Conservation (phyloP, 2,797 vertebrate species). For the Cirrhinus mrigala region DNA sequence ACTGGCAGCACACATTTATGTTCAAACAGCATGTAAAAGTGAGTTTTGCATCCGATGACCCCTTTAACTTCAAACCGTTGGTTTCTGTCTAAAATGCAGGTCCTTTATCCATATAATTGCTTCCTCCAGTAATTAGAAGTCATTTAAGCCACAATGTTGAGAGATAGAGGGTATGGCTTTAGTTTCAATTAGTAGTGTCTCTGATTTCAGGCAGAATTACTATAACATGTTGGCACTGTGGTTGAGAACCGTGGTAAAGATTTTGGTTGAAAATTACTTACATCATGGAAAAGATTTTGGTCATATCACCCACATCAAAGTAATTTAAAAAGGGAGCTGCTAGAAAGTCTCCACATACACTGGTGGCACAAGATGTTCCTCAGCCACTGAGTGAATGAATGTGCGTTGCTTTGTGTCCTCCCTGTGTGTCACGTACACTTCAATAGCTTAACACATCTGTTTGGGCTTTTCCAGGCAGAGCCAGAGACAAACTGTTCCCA, state of each 20-base stretch:
- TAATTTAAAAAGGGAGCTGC: neutral
- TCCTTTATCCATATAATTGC: too few species aligned
- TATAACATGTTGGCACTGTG: neutral
- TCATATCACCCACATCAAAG: neutral
- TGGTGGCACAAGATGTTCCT: conserved; percentile 30
- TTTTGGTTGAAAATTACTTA: neutral
- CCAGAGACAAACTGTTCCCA: conserved; percentile 63
- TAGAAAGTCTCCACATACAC: neutral
- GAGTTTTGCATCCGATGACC: too few species aligned
- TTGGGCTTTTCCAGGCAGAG: conserved; percentile 1
- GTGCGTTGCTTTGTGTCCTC: conserved; percentile 56
- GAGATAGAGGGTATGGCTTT: too few species aligned
- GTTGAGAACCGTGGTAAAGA: neutral
- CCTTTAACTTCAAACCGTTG: too few species aligned
- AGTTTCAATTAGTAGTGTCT: too few species aligned
- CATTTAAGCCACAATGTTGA: too few species aligned
- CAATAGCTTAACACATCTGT: conserved; percentile 43
- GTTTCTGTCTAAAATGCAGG: too few species aligned
- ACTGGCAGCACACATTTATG: too few species aligned
- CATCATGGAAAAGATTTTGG: too few species aligned
- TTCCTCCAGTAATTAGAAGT: too few species aligned
- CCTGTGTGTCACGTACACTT: conserved; percentile 10
- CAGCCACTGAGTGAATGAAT: neutral
- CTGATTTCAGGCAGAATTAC: too few species aligned
- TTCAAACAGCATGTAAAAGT: too few species aligned